A percentile compares a stretch with the other conserved stretches of the same genome.
Evolutionary conservation across 1,140 invertebrate genomes (phyloP).

Genomic region (Pogonomyrmex californicus): DNA sequence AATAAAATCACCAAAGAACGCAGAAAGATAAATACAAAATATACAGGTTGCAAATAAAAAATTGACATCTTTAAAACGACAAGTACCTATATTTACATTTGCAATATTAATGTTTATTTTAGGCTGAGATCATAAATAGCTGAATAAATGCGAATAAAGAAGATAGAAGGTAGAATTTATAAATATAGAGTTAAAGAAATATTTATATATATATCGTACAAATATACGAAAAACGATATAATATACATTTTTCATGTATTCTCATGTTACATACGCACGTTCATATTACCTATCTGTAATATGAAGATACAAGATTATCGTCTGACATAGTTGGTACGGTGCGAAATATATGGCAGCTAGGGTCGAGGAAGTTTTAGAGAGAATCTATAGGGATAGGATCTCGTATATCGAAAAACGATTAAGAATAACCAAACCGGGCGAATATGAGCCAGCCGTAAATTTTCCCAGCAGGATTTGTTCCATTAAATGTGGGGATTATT

Average conservation of each 20-base stretch:
- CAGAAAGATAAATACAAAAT: neutral
- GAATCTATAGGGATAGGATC: conserved; percentile 44
- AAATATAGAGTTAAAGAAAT: neutral
- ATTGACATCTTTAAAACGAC: neutral
- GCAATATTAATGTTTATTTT: neutral
- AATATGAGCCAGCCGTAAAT: conserved; percentile 73
- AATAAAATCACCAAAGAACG: neutral
- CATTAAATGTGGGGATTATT: conserved; percentile 75
- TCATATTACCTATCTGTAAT: conserved; percentile 53
- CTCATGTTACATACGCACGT: conserved; percentile 12
- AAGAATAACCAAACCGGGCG: conserved; percentile 69
- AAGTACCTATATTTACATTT: neutral
- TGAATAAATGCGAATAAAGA: neutral
- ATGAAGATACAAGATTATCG: conserved; percentile 65
- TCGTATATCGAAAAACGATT: conserved; percentile 69
- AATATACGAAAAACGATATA: conserved; percentile 1
- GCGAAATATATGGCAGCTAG: conserved; percentile 36
- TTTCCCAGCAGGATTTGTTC: conserved; percentile 65
- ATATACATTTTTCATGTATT: conserved; percentile 16
- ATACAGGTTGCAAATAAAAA: neutral
- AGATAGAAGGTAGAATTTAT: neutral
- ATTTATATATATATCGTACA: neutral
- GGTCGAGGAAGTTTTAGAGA: conserved; percentile 50
- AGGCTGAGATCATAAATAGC: neutral
- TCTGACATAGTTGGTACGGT: conserved; percentile 46